Evolutionary conservation across 1,140 invertebrate genomes (phyloP), one percentile per base, ranked within the genome.

Genomic region (Drosophila willistoni): DNA sequence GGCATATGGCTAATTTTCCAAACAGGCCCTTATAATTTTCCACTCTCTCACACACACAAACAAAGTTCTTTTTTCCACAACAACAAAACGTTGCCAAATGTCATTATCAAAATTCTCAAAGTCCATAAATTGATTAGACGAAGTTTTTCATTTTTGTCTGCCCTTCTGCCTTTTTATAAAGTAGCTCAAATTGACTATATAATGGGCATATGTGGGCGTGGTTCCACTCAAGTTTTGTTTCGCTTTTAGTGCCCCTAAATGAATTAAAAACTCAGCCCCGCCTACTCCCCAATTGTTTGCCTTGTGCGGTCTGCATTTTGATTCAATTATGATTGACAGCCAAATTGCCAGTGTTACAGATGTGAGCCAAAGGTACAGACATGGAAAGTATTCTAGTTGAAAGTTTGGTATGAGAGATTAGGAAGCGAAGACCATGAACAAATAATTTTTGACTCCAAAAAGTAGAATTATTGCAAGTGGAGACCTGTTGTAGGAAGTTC

Each of bases 1-100:
- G 59, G 64, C 83, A 89, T 86, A 86, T 86, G 83, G 84, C 84
- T 79, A 87, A 86, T 86, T 86, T 79, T 71, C 39, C 42, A 63
- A 64, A 61, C 64, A 41, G 55, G 71, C 71, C 62, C 72, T 79
- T 57, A 71, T 51, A 83, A 83, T 87, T 82, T 87, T 60, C 55
- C 83, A 72, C 69, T 86, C 77, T 13, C 36, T 5, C 76, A 29
- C 6, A 79, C 29, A 29, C 29, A 19, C 47, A 79, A 73, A 71
- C 56, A 77, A 83, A 77, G 47, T 79, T 84, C n/a, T 71, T 71
- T 51, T 7, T n/a, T 22, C 19, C 14, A 19, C 17, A 19, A 51
- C 66, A 44, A 81, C 70, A 78, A 77, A 81, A 72, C 68, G 73
- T 68, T 69, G 44, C 19, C 65, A 57, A 86, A 85, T 73, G 68